Evolutionary conservation across 2,888 invertebrate genomes (phyloP).

Genomic region (Calameuta filiformis): DNA sequence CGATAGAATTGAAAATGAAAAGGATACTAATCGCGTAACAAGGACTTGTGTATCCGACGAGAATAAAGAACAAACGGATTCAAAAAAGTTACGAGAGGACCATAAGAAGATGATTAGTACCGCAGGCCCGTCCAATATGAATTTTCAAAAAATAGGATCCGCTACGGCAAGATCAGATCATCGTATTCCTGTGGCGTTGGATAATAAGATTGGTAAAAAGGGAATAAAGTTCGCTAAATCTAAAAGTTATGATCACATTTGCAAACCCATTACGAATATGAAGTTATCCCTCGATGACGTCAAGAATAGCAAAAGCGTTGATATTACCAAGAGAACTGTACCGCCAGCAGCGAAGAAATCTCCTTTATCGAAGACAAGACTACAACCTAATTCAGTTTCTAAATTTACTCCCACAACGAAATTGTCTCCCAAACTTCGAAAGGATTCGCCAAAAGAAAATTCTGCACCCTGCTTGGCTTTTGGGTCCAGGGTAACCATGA

Average conservation of each 20-base stretch:
- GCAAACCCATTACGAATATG: conserved; percentile 38
- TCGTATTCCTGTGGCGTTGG: conserved; percentile 13
- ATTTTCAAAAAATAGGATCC: conserved; percentile 4
- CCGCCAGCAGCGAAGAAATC: conserved; percentile 8
- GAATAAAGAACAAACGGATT: background rate
- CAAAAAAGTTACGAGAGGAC: conserved; percentile 22
- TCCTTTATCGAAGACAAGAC: conserved; percentile 4
- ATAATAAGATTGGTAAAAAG: conserved; percentile 31
- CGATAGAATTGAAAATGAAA: conserved; percentile 30
- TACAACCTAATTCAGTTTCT: conserved; percentile 32
- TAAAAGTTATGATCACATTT: conserved; percentile 56
- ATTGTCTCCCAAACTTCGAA: conserved; percentile 33
- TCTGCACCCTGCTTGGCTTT: conserved; percentile 27
- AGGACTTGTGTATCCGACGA: background rate
- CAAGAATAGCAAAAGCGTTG: conserved; percentile 29
- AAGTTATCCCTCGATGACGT: conserved; percentile 44
- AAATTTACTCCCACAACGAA: conserved; percentile 39
- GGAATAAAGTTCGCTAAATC: conserved; percentile 48
- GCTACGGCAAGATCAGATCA: background rate
- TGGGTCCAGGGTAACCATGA: conserved; percentile 17
- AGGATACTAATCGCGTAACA: conserved; percentile 14
- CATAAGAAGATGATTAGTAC: conserved; percentile 2
- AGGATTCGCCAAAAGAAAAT: conserved; percentile 37
- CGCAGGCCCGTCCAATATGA: background rate
- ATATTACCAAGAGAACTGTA: conserved; percentile 31